Conservation (phyloP, 2,113 vertebrate species). For the Coturnix japonica region DNA sequence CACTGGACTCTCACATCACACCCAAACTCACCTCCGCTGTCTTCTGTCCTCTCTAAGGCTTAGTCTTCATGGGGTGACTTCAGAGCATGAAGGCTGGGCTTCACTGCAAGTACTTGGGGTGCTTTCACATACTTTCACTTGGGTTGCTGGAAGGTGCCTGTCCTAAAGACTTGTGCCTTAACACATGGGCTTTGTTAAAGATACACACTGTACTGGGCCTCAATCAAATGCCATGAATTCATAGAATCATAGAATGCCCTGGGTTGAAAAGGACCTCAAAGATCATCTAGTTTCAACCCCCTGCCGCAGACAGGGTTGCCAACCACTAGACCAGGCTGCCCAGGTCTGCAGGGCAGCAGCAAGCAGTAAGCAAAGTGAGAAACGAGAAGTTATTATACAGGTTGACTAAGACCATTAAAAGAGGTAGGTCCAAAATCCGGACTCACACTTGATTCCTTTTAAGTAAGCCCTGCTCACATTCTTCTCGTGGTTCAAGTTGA, state of each 20-base stretch:
- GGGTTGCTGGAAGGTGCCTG: background rate
- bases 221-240: background rate
- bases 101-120: background rate
- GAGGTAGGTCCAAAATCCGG: background rate
- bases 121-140: background rate
- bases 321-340: no score
- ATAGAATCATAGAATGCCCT: no score
- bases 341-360: background rate
- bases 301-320: no score
- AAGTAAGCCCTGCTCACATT: background rate
- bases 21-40: background rate
- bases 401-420: background rate
- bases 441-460: background rate
- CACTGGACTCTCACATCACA: background rate
- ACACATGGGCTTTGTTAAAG: fast-evolving
- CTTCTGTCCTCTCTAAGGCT: background rate
- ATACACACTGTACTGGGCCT: background rate
- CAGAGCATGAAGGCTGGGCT: background rate
- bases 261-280: no score
- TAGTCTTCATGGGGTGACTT: background rate
- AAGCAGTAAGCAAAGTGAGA: background rate
- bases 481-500: background rate
- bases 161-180: background rate
- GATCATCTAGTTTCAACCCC: no score
- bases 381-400: background rate